A percentile compares a stretch with the other conserved stretches of the same genome.
phyloP scores from a whole-genome alignment of 2,888 invertebrate species.

The Octonoba sinensis region DNA sequence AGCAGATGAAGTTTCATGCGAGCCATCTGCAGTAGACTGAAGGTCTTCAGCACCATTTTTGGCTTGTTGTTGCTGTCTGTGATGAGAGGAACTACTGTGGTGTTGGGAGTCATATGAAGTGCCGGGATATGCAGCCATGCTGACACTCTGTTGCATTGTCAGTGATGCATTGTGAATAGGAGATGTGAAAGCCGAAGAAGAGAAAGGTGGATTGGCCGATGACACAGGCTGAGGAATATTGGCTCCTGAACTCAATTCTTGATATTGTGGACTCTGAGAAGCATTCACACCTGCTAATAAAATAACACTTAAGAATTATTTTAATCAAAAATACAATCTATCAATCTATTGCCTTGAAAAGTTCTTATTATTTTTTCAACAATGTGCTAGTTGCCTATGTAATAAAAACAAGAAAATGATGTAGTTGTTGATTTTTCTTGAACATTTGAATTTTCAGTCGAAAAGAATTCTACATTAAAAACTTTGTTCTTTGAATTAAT shows the following conservation, averaged over 20 bases:
- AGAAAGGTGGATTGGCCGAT: conserved; percentile 49
- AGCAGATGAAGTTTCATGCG: conserved; percentile 23
- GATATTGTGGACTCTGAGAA: conserved; percentile 53
- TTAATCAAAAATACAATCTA: too few relatives aligned
- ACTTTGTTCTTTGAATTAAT: too few relatives aligned
- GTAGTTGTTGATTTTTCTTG: too few relatives aligned
- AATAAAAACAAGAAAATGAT: too few relatives aligned
- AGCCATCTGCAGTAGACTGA: conserved; percentile 16
- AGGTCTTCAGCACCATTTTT: conserved; percentile 25
- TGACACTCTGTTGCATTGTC: conserved; percentile 19
- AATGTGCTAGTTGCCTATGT: too few relatives aligned
- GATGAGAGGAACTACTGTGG: conserved; percentile 30
- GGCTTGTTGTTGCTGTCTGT: conserved; percentile 12
- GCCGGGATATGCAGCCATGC: conserved; percentile 40
- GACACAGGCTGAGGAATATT: conserved; percentile 20
- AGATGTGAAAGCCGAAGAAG: conserved; percentile 54
- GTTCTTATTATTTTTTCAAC: too few relatives aligned
- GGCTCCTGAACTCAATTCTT: conserved; percentile 25
- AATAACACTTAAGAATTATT: too few relatives aligned
- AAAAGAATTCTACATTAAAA: too few relatives aligned
- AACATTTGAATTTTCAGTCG: too few relatives aligned
- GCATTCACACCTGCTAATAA: conserved; percentile 31
- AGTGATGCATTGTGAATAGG: conserved; percentile 41
- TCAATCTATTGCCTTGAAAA: too few relatives aligned
- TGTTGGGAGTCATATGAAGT: conserved; percentile 46